A percentile compares a stretch with the other conserved stretches of the same genome.
phyloP scores from a whole-genome alignment of 2,888 invertebrate genomes.

The Philereme vetulata region DNA sequence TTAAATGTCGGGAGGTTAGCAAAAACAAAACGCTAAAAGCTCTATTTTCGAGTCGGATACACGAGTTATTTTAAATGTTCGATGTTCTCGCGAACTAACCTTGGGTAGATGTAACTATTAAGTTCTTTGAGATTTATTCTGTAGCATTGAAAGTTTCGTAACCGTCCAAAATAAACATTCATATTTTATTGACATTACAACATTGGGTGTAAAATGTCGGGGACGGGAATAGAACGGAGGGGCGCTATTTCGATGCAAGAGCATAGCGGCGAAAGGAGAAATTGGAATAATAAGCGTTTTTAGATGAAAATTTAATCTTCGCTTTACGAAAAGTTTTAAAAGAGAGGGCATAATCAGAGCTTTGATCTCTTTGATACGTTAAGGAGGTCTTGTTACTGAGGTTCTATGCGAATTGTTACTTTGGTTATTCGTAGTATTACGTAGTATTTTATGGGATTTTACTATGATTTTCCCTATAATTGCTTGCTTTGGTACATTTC shows the following conservation, averaged over 20 bases:
- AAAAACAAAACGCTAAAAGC: conserved; percentile 49
- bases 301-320: background rate
- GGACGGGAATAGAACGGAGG: conserved; percentile 72
- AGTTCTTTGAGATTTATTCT: conserved; percentile 73
- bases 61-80: conserved; percentile 50
- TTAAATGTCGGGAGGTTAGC: conserved; percentile 43
- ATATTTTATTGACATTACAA: conserved; percentile 82
- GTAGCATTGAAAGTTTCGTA: conserved; percentile 73
- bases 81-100: conserved; percentile 65
- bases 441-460: too few species aligned
- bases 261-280: conserved; percentile 14
- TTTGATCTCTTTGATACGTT: too few species aligned
- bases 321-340: background rate
- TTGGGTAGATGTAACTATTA: conserved; percentile 67
- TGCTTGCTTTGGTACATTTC: too few species aligned
- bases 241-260: conserved; percentile 70
- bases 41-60: conserved; percentile 74
- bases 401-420: too few species aligned
- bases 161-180: conserved; percentile 79
- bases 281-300: conserved; percentile 11
- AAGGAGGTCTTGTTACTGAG: too few species aligned
- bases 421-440: too few species aligned
- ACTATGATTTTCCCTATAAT: too few species aligned
- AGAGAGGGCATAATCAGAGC: too few species aligned
- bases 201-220: conserved; percentile 67